phyloP scores from a whole-genome alignment of 2,888 invertebrate species.

The Spodoptera exigua region DNA sequence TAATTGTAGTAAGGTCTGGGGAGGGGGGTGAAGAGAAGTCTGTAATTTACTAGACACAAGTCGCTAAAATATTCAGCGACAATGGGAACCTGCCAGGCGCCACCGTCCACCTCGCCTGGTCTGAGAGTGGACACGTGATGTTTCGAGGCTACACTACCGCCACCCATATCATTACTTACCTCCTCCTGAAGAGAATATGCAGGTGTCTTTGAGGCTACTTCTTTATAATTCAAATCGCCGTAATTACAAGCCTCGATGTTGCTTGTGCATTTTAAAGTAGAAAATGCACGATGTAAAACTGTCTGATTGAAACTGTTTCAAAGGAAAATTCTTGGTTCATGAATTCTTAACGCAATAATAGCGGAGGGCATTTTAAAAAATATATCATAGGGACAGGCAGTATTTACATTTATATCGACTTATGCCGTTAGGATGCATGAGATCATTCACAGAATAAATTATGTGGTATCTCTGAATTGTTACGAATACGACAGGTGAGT shows the following conservation, averaged over 20 bases:
- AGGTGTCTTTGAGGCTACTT: slow-evolving; percentile 68
- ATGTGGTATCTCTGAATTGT: slow-evolving; percentile 52
- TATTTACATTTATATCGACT: neutral
- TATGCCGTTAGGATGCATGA: slow-evolving; percentile 23
- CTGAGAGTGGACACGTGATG: slow-evolving; percentile 61
- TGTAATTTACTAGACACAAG: slow-evolving; percentile 80
- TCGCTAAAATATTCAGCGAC: slow-evolving; percentile 83
- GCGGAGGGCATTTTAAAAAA: slow-evolving; percentile 4
- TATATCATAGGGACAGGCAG: neutral
- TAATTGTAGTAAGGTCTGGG: slow-evolving; percentile 73
- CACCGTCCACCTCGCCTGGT: slow-evolving; percentile 54
- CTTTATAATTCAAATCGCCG: slow-evolving; percentile 40
- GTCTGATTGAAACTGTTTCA: slow-evolving; percentile 19
- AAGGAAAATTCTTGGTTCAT: slow-evolving; percentile 18
- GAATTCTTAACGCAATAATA: slow-evolving; percentile 34
- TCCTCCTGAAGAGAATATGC: slow-evolving; percentile 66
- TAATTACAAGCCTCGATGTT: slow-evolving; percentile 41
- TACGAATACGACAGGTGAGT: slow-evolving; percentile 52
- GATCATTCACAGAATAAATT: slow-evolving; percentile 60
- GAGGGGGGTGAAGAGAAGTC: slow-evolving; percentile 68
- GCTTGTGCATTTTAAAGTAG: slow-evolving; percentile 38
- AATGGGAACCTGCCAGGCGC: slow-evolving; percentile 74
- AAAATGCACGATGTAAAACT: slow-evolving; percentile 38
- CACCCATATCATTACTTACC: slow-evolving; percentile 56
- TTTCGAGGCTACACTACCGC: slow-evolving; percentile 51